Evolutionary conservation across 2,113 vertebrate species (phyloP), one percentile per base, ranked within the genome.

Genomic region (Osmerus mordax): DNA sequence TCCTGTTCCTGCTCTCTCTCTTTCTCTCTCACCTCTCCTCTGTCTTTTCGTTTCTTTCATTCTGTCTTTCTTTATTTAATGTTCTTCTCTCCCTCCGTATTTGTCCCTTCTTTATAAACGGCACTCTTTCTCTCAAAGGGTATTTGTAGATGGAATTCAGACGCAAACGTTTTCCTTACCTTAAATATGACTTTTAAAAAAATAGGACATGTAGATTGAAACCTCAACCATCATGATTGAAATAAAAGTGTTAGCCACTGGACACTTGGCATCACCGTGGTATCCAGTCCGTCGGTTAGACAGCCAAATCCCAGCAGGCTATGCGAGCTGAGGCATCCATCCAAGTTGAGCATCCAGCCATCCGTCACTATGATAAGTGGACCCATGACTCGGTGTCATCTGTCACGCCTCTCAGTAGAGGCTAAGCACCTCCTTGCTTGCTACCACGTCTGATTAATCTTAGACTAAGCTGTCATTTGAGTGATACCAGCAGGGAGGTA

Each of bases 371-470:
- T 83, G 84, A 90, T 83, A 84, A 90, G 83, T 86, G 77, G 80
- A 86, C 86, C 76, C 81, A 16, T 72, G 81, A 81, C 88, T 87
- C 83, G 71, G 80, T 73, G 75, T 84, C 88, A 84, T 87, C 80
- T 82, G 84, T 89, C 90, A 84, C 83, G 83, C 78, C 58, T 81
- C 78, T 74, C 75, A 60, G 76, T 65, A 70, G 83, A 70, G 80
- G 80, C 74, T 72, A 80, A 79, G 76, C 81, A 78, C 84, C 66
- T 82, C 52, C 52, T 13, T 51, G 66, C 52, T 18, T 86, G 77
- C 77, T 69, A 69, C 71, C 85, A 83, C 71, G 80, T 83, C 72
- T 78, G 77, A 89, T 89, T 88, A 87, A 86, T 87, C 89, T 88
- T 70, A 28, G 69, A 78, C 79, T 72, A 82, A 89, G 81, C 86